Conservation (phyloP, 2,888 invertebrate genomes). For the Ligdia adustata region DNA sequence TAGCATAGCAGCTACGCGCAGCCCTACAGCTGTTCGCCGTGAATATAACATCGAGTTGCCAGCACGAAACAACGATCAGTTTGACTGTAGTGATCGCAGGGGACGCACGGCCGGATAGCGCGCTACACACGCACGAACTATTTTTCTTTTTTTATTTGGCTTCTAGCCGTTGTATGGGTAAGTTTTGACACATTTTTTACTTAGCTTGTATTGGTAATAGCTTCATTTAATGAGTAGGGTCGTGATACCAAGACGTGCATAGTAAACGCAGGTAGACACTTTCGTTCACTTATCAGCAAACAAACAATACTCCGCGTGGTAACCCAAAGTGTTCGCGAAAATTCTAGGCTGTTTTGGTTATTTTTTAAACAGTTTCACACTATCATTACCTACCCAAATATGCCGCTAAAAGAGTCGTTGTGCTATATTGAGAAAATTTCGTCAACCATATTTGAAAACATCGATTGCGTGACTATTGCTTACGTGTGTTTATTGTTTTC, state of each 20-base stretch:
- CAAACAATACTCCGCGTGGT: conserved; percentile 32
- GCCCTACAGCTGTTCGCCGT: conserved; percentile 45
- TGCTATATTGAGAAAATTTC: not conserved
- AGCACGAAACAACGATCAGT: conserved; percentile 69
- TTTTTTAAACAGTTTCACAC: conserved; percentile 6
- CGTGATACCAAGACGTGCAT: conserved; percentile 11
- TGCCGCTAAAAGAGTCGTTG: not conserved
- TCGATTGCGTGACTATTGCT: not conserved
- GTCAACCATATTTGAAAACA: not conserved
- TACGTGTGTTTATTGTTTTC: conserved; percentile 3
- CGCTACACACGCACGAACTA: conserved; percentile 68
- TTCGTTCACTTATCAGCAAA: conserved; percentile 13
- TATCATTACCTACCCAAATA: not conserved
- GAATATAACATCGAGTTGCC: conserved; percentile 65
- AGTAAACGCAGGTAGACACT: conserved; percentile 19
- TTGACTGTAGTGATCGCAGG: conserved; percentile 62
- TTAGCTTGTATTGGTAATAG: conserved; percentile 15
- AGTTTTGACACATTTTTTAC: conserved; percentile 49
- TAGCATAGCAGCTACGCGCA: conserved; percentile 17
- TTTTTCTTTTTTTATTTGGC: conserved; percentile 84
- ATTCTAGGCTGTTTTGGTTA: conserved; percentile 2
- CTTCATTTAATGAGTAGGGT: conserved; percentile 14
- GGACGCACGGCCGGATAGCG: conserved; percentile 66
- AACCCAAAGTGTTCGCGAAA: conserved; percentile 27
- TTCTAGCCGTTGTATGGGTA: conserved; percentile 85